These are phyloP conservation scores for Macrotis lagotis DNA, from an alignment of 2,113 vertebrate genomes.

Conservation along the genomic window DNA sequence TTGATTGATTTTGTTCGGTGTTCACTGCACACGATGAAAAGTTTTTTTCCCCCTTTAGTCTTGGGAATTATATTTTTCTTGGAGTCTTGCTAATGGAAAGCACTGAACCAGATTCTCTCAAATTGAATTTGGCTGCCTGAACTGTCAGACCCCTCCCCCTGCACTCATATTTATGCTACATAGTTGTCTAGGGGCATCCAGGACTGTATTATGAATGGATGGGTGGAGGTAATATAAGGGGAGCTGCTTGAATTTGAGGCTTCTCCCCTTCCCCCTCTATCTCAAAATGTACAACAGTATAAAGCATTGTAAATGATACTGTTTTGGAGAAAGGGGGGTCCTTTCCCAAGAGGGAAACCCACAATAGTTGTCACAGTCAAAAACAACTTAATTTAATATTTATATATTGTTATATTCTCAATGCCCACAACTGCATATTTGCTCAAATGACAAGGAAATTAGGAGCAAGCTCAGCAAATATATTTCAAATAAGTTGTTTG, in stretches of 20 bases:
- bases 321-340: background rate
- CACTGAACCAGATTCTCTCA: conserved; percentile 77
- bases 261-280: background rate
- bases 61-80: conserved; percentile 72
- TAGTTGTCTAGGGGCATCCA: conserved; percentile 21
- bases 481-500: background rate
- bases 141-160: conserved; percentile 27
- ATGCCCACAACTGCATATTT: background rate
- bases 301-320: background rate
- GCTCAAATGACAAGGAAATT: background rate
- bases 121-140: conserved; percentile 75
- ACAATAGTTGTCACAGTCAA: background rate
- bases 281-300: background rate
- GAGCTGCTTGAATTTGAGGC: fast-evolving
- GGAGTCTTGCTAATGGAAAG: conserved; percentile 78
- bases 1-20: conserved; percentile 75
- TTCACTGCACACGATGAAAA: conserved; percentile 58
- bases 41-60: conserved; percentile 42
- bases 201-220: background rate
- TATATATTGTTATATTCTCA: background rate
- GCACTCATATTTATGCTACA: background rate
- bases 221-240: background rate
- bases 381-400: background rate
- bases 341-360: background rate
- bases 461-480: background rate